Evolutionary conservation across 1,140 invertebrate genomes (phyloP), one percentile per base, ranked within the genome.

Genomic region (Lanistes nyassanus): DNA sequence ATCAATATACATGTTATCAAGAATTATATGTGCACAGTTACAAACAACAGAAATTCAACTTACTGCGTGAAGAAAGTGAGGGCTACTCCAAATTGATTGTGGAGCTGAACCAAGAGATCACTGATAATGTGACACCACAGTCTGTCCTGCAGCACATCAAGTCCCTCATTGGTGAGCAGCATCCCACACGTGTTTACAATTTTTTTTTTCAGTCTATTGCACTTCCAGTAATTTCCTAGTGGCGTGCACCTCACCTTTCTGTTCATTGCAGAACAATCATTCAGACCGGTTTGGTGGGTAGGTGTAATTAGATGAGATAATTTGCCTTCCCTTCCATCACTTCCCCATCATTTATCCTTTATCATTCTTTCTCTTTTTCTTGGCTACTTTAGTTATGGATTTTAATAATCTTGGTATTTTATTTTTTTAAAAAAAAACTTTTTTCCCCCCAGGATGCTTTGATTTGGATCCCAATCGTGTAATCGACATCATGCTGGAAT

Each of bases 401-500:
- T n/a, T n/a, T n/a, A n/a, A n/a, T n/a, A n/a, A n/a, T n/a, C n/a
- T n/a, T n/a, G n/a, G n/a, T n/a, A n/a, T n/a, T n/a, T n/a, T n/a
- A n/a, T n/a, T n/a, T n/a, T 74, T 19, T 62, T 75, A n/a, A 47
- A 19, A 21, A 71, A 53, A 1, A 51, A 23, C 26, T 70, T 53
- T 70, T 31, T 37, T 68, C 34, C 37, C 90, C 92, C 70, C 88
- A 97, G 97, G 98, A 85, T 98, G 97, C 89, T 99, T 99, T 86
- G 98, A 99, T 91, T 92, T 99, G 83, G 98, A 99, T 91, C 98
- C 98, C 29, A 99, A 99, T 88, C 92, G 98, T 84, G 97, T 99
- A 0, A 90, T 99, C 76, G 98, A 99, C 87, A 94, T 99, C 72
- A 94, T 99, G 77, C 90, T 99, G 74, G 98, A 99, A 90, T 95